phyloP scores from a whole-genome alignment of 2,113 vertebrate species.

The Henicopernis longicauda region DNA sequence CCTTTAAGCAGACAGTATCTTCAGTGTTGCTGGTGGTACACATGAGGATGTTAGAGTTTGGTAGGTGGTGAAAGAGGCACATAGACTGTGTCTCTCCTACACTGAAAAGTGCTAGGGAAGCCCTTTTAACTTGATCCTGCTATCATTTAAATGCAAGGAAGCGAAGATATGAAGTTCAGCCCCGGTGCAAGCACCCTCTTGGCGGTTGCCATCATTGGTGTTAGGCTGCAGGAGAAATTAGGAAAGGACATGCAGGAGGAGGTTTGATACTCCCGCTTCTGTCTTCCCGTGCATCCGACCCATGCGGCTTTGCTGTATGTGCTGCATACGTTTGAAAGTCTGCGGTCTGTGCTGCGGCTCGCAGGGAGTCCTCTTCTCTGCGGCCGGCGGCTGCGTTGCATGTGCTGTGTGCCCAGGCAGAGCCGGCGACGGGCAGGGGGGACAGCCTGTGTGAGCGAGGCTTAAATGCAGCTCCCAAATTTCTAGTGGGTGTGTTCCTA shows the following conservation, averaged over 20 bases:
- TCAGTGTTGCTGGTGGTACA: neutral
- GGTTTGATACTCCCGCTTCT: neutral
- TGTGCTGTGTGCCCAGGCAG: neutral
- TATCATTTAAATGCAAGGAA: neutral
- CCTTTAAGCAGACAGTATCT: neutral
- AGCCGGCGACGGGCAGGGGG: fast-evolving
- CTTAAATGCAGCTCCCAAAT: neutral
- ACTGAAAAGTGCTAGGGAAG: neutral
- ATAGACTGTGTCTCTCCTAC: neutral
- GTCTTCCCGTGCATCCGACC: neutral
- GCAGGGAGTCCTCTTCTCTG: neutral
- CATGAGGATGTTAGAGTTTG: neutral
- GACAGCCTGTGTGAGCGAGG: neutral
- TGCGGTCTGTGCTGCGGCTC: neutral
- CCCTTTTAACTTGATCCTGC: neutral
- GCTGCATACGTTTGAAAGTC: fast-evolving
- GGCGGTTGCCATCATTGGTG: fast-evolving
- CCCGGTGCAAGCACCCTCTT: neutral
- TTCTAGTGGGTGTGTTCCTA: neutral
- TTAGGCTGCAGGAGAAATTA: neutral
- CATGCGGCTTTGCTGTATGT: neutral
- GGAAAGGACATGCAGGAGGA: neutral
- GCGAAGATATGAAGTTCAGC: fast-evolving
- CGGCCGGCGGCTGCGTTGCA: fast-evolving
- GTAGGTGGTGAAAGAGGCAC: neutral